These are phyloP conservation scores for Hermaeophaga mercurialis DNA, from an alignment of 2,888 invertebrate genomes.

Conservation along the genomic window DNA sequence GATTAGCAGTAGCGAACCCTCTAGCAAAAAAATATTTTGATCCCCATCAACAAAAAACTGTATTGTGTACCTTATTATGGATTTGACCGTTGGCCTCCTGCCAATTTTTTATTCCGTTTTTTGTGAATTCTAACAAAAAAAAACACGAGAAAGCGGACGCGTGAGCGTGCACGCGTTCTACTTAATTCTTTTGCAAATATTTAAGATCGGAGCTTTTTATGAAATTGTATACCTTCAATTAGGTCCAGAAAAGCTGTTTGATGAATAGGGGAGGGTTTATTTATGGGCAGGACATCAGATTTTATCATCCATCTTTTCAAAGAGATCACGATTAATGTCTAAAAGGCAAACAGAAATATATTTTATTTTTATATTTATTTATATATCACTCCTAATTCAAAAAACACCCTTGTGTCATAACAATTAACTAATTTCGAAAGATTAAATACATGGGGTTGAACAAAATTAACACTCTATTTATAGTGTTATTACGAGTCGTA, in stretches of 20 bases:
- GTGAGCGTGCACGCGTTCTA: slow-evolving; percentile 37
- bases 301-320: no score
- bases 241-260: slow-evolving; percentile 3
- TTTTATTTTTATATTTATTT: no score
- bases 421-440: no score
- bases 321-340: no score
- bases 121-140: slow-evolving; percentile 34
- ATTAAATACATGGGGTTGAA: no score
- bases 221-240: slow-evolving; percentile 20
- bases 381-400: no score
- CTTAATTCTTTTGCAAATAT: slow-evolving; percentile 39
- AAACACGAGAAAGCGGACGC: slow-evolving; percentile 20
- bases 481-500: no score
- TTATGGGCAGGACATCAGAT: no score
- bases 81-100: slow-evolving; percentile 53
- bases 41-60: slow-evolving; percentile 45
- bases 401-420: no score
- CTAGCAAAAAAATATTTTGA: slow-evolving; percentile 48
- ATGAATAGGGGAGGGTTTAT: no score
- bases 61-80: slow-evolving; percentile 44
- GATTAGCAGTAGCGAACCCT: slow-evolving; percentile 49
- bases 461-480: no score
- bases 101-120: slow-evolving; percentile 46
- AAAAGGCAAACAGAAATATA: no score
- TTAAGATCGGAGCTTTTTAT: slow-evolving; percentile 34